These are phyloP conservation scores for Microctenopoma stevenorrisi DNA, from an alignment of 2,797 vertebrate species.

Conservation along the genomic window DNA sequence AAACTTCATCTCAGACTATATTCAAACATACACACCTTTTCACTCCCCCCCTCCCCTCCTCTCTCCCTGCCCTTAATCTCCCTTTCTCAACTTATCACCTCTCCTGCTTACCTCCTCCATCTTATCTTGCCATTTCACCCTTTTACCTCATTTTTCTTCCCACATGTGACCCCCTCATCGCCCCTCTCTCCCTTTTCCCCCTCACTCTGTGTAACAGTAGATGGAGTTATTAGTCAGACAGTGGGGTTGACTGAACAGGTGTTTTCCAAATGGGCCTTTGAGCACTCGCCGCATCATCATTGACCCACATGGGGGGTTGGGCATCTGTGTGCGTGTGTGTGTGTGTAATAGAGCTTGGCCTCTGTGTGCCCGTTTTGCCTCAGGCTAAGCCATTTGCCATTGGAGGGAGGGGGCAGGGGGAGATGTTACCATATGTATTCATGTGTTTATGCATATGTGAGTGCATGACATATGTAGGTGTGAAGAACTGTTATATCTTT, in stretches of 20 bases:
- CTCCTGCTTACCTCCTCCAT: constrained; percentile 32
- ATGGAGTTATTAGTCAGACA: constrained; percentile 82
- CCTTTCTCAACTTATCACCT: constrained; percentile 46
- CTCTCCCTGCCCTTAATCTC: constrained; percentile 30
- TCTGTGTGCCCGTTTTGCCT: constrained; percentile 75
- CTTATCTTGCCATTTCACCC: constrained; percentile 62
- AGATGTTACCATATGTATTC: constrained; percentile 34
- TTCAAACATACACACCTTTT: constrained; percentile 35
- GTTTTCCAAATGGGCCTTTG: constrained; percentile 85
- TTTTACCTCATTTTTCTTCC: constrained; percentile 45
- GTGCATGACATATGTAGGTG: constrained; percentile 73
- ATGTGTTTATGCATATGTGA: constrained; percentile 47
- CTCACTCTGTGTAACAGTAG: constrained; percentile 74
- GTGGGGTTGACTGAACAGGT: constrained; percentile 82
- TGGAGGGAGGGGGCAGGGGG: constrained; percentile 7
- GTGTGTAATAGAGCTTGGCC: constrained; percentile 64
- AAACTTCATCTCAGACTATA: constrained; percentile 38
- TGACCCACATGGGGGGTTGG: constrained; percentile 25
- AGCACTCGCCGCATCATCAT: constrained; percentile 67
- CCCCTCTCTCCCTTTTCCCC: constrained; percentile 26
- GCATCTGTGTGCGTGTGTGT: constrained; percentile 31
- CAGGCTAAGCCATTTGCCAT: constrained; percentile 79
- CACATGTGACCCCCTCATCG: constrained; percentile 19
- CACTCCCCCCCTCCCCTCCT: constrained; percentile 5
- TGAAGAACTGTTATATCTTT: constrained; percentile 75